Base-by-base conservation (phyloP, 2,888 invertebrate species). In the Acleris cristana region DNA sequence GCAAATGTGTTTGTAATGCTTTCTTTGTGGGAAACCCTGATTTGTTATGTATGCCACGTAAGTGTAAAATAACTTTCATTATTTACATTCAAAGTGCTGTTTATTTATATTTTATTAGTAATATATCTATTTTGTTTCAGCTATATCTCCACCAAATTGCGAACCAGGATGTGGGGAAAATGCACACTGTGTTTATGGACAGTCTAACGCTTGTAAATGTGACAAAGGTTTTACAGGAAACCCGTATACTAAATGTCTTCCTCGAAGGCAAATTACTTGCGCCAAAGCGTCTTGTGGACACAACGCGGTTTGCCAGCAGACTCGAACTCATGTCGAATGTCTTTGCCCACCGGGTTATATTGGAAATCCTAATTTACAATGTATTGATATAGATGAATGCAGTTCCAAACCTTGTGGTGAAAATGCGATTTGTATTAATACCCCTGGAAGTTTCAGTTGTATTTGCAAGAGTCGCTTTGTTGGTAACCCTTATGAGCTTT, bases 1-100 rank as follows among this genome's bases (percentile, higher is more conserved):
- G 97, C 72, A 96, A 96, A 88, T 98, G 98, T 85, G 94, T 97
- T 56, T 98, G 98, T 80, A 95, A 97, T 82, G 95, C 96, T 16
- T 96, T 96, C 81, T 98, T 98, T 83, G 95, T 97, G 71, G 98
- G 98, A 77, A 97, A 98, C 84, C 97, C 98, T 1, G 96, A 97
- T 81, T 90, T 97, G 30, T 94, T 98, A 59, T 98, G 98, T 80
- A 97, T 98, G 96, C 98, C 98, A 81, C 97, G 96, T 97, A 94
- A 96, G 96, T 95, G 73, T 65, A 69, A 34, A 49, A 48, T 18
- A 18, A 49, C 19, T 26, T 58, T 54, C 53, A 14, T 48, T 19
- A 34, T 30, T 16, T 57, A 44, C 45, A 62, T 34, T 26, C 30
- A 52, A 40, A 56, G 55, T 48, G 10, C 26, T 40, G 16, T 26